A percentile compares a stretch with the other conserved stretches of the same genome.
These are phyloP conservation scores for Dicaeum eximium DNA, from an alignment of 2,113 vertebrate genomes.

Conservation along the genomic window DNA sequence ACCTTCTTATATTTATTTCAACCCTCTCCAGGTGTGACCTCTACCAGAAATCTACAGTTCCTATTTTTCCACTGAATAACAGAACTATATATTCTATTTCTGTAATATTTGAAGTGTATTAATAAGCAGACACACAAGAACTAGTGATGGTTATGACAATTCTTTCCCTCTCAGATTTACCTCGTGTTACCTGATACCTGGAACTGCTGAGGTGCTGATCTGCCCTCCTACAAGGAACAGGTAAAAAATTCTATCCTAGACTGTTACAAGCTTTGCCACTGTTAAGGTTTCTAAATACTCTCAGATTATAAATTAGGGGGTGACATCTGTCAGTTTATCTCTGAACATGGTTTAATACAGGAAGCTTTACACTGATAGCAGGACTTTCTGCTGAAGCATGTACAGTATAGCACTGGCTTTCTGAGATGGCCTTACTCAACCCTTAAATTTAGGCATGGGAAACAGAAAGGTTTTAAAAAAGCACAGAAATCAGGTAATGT, in stretches of 20 bases:
- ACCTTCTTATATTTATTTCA: background rate
- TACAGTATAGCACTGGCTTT: background rate
- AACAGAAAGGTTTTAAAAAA: background rate
- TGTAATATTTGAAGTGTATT: background rate
- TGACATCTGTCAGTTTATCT: background rate
- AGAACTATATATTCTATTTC: background rate
- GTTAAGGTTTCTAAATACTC: background rate
- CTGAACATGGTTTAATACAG: background rate
- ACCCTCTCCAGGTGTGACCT: background rate
- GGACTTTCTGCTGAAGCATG: background rate
- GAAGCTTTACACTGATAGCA: background rate
- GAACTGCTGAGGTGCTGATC: background rate
- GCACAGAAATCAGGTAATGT: background rate
- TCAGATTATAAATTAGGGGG: background rate
- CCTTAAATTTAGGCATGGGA: background rate
- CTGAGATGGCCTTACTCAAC: background rate
- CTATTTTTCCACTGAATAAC: background rate
- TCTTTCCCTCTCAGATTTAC: background rate
- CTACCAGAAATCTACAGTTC: background rate
- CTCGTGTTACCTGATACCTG: background rate
- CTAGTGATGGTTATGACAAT: background rate
- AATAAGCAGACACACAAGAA: background rate
- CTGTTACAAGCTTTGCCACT: background rate
- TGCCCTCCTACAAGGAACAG: background rate
- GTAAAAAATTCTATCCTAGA: background rate